Conservation (phyloP, 2,888 invertebrate species). For the Fabriciana adippe region DNA sequence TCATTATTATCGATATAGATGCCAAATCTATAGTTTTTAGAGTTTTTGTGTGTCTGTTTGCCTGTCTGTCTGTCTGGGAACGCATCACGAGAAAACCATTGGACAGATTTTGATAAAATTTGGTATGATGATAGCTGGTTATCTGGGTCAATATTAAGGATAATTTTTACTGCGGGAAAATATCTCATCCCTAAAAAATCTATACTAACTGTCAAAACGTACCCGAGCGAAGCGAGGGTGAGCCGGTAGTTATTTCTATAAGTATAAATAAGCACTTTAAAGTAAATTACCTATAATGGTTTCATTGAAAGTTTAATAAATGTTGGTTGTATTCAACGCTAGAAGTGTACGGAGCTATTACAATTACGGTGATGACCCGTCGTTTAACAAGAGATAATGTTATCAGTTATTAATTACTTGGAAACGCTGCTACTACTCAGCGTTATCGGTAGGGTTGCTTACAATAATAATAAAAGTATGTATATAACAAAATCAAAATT, state of each 20-base stretch:
- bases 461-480: neutral
- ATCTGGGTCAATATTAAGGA: too few species aligned
- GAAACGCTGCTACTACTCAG: slow-evolving; percentile 44
- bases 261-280: neutral
- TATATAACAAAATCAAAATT: neutral
- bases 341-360: slow-evolving; percentile 38
- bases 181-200: too few species aligned
- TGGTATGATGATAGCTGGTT: too few species aligned
- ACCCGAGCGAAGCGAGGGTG: too few species aligned
- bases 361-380: slow-evolving; percentile 48
- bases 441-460: slow-evolving; percentile 22
- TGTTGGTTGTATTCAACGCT: slow-evolving; percentile 37
- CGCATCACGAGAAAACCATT: too few species aligned
- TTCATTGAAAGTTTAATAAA: slow-evolving; percentile 32
- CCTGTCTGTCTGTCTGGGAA: too few species aligned
- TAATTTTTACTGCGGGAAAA: too few species aligned
- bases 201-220: too few species aligned
- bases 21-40: too few species aligned
- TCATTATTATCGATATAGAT: too few species aligned
- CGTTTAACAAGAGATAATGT: slow-evolving; percentile 46
- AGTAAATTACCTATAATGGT: slow-evolving; percentile 9
- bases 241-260: neutral
- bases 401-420: slow-evolving; percentile 54
- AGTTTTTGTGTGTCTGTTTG: too few species aligned
- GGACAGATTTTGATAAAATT: too few species aligned